Evolutionary conservation across 2,888 invertebrate genomes (phyloP).

Genomic region (Agrilus biguttatus): DNA sequence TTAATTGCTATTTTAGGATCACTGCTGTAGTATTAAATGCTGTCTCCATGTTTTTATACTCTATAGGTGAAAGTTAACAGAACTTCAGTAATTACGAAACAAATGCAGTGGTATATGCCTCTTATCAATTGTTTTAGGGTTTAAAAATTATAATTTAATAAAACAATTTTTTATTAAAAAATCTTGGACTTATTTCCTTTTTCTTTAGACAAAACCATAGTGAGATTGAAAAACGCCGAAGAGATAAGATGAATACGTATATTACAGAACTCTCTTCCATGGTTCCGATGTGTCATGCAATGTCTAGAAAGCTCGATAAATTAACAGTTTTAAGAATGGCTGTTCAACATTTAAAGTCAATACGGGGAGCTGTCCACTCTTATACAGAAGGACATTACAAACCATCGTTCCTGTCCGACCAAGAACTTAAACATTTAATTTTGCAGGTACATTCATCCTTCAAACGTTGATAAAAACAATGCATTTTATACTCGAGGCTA

Average conservation of each 20-base stretch:
- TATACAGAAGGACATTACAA: constrained; percentile 64
- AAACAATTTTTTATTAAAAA: too few species aligned
- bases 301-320: constrained; percentile 88
- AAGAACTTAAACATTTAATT: constrained; percentile 74
- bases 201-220: constrained; percentile 82
- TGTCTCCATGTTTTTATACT: too few species aligned
- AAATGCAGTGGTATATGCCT: too few species aligned
- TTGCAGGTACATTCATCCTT: constrained; percentile 39
- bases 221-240: constrained; percentile 85
- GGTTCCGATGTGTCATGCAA: constrained; percentile 88
- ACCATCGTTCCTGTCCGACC: constrained; percentile 71
- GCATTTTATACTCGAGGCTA: too few species aligned
- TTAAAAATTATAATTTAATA: too few species aligned
- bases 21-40: too few species aligned
- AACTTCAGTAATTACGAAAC: too few species aligned
- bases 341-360: constrained; percentile 78
- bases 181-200: neutral
- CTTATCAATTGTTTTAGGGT: too few species aligned
- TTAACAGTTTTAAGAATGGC: constrained; percentile 83
- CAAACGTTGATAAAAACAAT: too few species aligned
- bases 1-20: too few species aligned
- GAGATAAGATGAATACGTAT: constrained; percentile 95
- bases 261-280: constrained; percentile 79
- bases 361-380: constrained; percentile 56
- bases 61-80: too few species aligned